phyloP scores from a whole-genome alignment of 2,797 vertebrate genomes.

The Hydrocynus forskahlii region DNA sequence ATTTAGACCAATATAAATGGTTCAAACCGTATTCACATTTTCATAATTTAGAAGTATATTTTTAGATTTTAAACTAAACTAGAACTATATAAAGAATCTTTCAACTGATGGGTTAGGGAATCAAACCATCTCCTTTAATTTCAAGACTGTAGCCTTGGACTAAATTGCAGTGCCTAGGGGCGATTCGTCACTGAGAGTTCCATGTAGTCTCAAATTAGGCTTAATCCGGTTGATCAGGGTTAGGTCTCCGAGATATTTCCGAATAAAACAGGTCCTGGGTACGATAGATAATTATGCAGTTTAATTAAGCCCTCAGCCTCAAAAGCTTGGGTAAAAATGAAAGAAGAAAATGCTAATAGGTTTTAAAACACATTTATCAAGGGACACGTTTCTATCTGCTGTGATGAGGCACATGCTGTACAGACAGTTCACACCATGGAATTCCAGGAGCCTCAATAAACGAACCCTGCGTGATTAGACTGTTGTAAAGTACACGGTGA shows the following conservation, averaged over 20 bases:
- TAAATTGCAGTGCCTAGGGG: background rate
- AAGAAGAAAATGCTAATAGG: background rate
- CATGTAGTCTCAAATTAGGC: background rate
- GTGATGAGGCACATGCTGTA: background rate
- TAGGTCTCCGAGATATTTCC: background rate
- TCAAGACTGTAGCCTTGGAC: background rate
- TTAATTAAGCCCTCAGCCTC: conserved; percentile 3
- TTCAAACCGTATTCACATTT: too few relatives aligned
- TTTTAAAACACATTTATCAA: conserved; percentile 2
- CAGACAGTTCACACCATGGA: background rate
- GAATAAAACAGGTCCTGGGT: background rate
- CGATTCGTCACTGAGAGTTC: background rate
- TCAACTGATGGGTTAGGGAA: background rate
- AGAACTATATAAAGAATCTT: too few relatives aligned
- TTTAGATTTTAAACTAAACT: too few relatives aligned
- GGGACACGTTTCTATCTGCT: conserved; percentile 3
- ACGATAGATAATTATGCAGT: background rate
- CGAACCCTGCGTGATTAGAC: background rate
- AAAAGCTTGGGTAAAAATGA: background rate
- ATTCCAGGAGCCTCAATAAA: background rate
- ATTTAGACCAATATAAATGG: too few relatives aligned
- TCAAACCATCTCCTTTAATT: background rate
- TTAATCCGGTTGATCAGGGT: background rate
- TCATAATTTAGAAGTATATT: too few relatives aligned
- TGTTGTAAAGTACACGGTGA: background rate